Base-by-base conservation (phyloP, 2,888 invertebrate species). In the Galerucella calmariensis region DNA sequence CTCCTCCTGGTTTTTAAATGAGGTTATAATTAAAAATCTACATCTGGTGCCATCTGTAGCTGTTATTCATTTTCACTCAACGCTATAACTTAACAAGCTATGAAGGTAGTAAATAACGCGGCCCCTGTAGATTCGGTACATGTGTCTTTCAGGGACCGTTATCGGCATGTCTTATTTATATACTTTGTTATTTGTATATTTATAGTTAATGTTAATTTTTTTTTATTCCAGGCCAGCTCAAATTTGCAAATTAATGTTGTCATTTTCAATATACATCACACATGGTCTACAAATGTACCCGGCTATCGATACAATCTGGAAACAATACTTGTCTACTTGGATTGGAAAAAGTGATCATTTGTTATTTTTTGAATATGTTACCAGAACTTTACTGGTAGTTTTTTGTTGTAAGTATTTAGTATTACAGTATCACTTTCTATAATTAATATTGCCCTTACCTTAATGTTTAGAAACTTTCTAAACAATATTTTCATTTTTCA, bases 281-380 rank as follows among this genome's bases (percentile, higher is more conserved):
- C 98, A 98, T 86, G 95, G 95, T 0, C 89, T 99, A 51, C 97
- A 98, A 83, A 95, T 97, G 87, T 99, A 98, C 87, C 98, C 99
- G 2, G 97, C 98, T 9, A 94, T 98, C 81, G 95, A 96, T 83
- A 96, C 99, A 79, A 90, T 95, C 63, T 97, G 97, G 96, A 96
- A 95, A 82, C 92, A 93, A 73, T 94, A 93, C 85, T 88, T 94
- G 10, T 87, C 88, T 16, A 89, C 90, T 10, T 89, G 88, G 78
- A 87, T 94, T 62, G 90, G 91, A 66, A 90, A 92, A 83, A 91
- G 89, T 85, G 89, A 90, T 6, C 89, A 89, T 78, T 90, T 91
- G 77, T 61, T 91, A 0, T 80, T 93, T 66, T 93, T 93, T 90
- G 97, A 97, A 86, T 96, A 95, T 86, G 83, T 91, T 2, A 89